phyloP scores from a whole-genome alignment of 2,113 vertebrate species.

The Bothrops jararaca region DNA sequence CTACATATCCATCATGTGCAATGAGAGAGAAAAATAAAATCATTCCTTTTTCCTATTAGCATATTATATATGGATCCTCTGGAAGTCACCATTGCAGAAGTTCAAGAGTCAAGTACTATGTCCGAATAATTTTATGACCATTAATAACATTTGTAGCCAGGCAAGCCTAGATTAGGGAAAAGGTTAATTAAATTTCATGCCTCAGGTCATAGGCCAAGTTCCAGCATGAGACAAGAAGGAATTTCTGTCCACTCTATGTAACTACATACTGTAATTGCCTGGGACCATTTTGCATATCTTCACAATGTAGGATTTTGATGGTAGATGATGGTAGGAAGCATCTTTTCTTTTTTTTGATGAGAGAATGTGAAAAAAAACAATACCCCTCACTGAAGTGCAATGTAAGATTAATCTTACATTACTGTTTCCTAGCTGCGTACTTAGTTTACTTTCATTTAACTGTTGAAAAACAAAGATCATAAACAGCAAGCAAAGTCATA shows the following conservation, averaged over 20 bases:
- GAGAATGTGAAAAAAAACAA: neutral
- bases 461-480: neutral
- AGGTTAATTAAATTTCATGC: constrained; percentile 68
- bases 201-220: constrained; percentile 49
- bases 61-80: constrained; percentile 27
- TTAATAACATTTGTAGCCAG: constrained; percentile 63
- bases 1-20: neutral
- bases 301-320: constrained; percentile 13
- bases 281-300: constrained; percentile 24
- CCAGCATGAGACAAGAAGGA: constrained; percentile 34
- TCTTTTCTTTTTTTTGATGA: constrained; percentile 7
- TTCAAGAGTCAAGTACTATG: constrained; percentile 61
- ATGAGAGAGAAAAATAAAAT: constrained; percentile 12
- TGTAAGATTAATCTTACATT: neutral
- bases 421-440: neutral
- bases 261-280: constrained; percentile 26
- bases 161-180: constrained; percentile 52
- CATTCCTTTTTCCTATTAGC: constrained; percentile 39
- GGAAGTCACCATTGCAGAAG: constrained; percentile 41
- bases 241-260: constrained; percentile 45
- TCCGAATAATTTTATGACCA: constrained; percentile 62
- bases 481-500: neutral
- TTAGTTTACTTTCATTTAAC: neutral
- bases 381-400: neutral
- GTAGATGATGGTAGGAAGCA: neutral